Base-by-base conservation (phyloP, 2,888 invertebrate species). In the Empis livida region DNA sequence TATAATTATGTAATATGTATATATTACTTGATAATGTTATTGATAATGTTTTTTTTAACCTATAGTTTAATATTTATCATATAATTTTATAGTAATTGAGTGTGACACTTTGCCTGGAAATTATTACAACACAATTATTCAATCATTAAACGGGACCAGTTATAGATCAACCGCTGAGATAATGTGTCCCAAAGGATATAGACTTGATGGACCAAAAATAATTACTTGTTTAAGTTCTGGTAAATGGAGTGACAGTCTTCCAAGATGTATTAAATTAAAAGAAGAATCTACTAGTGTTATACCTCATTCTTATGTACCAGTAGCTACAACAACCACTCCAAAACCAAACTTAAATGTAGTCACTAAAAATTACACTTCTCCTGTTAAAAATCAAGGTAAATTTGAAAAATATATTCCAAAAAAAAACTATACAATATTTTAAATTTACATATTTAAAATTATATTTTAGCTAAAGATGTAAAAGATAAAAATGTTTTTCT, bases 151-250 rank as follows among this genome's bases (percentile, higher is more conserved):
- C 59, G 74, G 78, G 43, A 79, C 80, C 0, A 62, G 61, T 47
- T 85, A 77, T 56, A 88, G 89, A 38, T 77, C 87, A 0, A 73
- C 78, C 38, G 82, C 87, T 1, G 82, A 83, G 59, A 90, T 89
- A 61, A 72, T 74, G 8, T 92, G 92, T 61, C 75, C 78, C 2
- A 69, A 75, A 14, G 84, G 86, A 0, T 84, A 75, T 64, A 73
- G 72, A 50, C 68, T 92, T 46, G 72, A 75, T 17, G 92, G 92
- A 17, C 72, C 80, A 2, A 72, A 74, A 14, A 71, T 76, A 43
- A 72, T 87, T 31, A 74, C 75, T 20, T 93, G 93, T 57, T 71
- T 84, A 45, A 75, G 82, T 11, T 80, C 77, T 43, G 92, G 92
- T 1, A 77, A 80, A 49, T 92, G 90, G 76, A 88, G 91, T 61